Evolutionary conservation across 2,888 invertebrate genomes (phyloP).

Genomic region (Ochropleura leucogaster): DNA sequence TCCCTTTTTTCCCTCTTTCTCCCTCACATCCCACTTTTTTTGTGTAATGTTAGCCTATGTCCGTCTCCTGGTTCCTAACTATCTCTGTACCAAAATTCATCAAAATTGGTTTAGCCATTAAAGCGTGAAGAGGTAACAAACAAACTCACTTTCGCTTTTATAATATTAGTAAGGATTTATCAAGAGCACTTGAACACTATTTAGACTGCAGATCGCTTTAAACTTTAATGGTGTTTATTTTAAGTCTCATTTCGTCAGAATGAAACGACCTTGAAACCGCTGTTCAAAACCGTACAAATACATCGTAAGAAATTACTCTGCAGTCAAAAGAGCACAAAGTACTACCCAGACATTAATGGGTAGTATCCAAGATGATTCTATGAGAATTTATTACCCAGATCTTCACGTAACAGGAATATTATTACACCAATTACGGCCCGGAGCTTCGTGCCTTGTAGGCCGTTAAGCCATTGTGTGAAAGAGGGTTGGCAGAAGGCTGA

Average conservation of each 20-base stretch:
- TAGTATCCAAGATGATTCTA: constrained; percentile 62
- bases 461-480: constrained; percentile 22
- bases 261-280: not conserved
- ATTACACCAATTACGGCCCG: constrained; percentile 62
- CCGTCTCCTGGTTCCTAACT: no score
- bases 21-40: no score
- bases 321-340: constrained; percentile 33
- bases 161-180: no score
- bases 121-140: no score
- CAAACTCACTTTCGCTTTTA: no score
- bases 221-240: not conserved
- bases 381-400: constrained; percentile 65
- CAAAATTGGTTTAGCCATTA: no score
- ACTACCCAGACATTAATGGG: constrained; percentile 39
- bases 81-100: no score
- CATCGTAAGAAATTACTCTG: constrained; percentile 30
- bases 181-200: not conserved
- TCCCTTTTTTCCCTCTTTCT: no score
- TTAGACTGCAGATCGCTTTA: not conserved
- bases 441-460: constrained; percentile 51
- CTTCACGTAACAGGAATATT: constrained; percentile 63
- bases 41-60: no score
- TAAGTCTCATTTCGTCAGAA: no score
- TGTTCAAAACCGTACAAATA: constrained; percentile 24
- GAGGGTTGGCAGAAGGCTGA: constrained; percentile 26